Evolutionary conservation across 2,888 invertebrate genomes (phyloP), one percentile per base, ranked within the genome.

Genomic region (Euzophera pinguis): DNA sequence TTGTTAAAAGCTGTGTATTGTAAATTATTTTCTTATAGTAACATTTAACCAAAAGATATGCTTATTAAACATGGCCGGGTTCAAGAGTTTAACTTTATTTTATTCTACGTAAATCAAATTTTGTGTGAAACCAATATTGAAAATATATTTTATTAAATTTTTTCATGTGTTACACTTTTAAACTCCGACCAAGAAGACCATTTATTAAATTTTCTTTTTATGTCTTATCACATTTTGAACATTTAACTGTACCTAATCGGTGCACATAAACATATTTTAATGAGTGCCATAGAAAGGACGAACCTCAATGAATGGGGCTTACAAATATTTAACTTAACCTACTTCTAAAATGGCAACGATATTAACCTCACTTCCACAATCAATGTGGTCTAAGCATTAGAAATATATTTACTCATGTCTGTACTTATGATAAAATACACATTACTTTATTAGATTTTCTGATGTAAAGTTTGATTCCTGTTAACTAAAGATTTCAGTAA

Each of bases 31-130:
- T 49, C 10, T 42, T 13, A 52, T 52, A 57, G 57, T 56, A 60
- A 57, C 53, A 32, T 50, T 42, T 12, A 17, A 39, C 27, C 27
- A 16, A 50, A 22, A 50, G 41, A 38, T 41, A 13, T 1, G 12
- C 13, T 6, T 10, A 39, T 6, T 53, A 56, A 58, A 50, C 64
- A 66, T 70, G 79, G 69, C 67, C 70, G 73, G 75, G 81, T 72
- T 84, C 81, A 84, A 84, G 86, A 84, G 77, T 79, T 73, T 83
- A 85, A 86, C 82, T 5, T 22, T 22, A 22, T 22, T 22, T 3
- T 3, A 22, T 2, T 22, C 22, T 22, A 22, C 2, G 22, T 22
- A 22, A 22, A n/a, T n/a, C 55, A 52, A 55, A 38, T 38, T 38
- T 38, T 38, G 6, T 1, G 1, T 42, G 37, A 35, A 37, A 35